phyloP scores from a whole-genome alignment of 2,113 vertebrate genomes.

The Oenanthe melanoleuca region DNA sequence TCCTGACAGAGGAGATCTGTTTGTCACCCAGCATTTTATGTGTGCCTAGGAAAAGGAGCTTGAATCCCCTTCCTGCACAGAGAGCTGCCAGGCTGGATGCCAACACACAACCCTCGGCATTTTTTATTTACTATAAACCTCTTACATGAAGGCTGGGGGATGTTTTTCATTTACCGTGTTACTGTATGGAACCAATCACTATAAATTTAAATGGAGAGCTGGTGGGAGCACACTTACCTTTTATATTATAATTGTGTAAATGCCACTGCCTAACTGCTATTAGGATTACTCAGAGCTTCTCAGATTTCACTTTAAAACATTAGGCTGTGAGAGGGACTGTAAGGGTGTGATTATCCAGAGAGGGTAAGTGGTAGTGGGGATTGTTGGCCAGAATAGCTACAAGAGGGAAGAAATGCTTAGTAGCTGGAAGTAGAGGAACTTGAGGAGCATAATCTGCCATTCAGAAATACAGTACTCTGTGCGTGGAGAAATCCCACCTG shows the following conservation, averaged over 20 bases:
- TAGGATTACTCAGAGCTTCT: conserved; percentile 63
- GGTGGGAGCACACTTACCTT: conserved; percentile 57
- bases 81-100: conserved; percentile 16
- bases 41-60: not conserved
- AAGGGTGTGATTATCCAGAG: conserved; percentile 65
- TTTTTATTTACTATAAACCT: conserved; percentile 43
- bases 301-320: conserved; percentile 57
- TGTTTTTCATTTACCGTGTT: conserved; percentile 33
- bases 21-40: conserved; percentile 33
- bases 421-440: not conserved
- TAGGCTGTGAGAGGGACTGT: conserved; percentile 47
- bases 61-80: not conserved
- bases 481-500: not conserved
- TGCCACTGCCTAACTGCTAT: conserved; percentile 8
- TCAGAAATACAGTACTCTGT: not conserved
- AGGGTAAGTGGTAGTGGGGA: conserved; percentile 10
- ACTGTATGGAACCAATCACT: conserved; percentile 45
- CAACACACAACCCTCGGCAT: not conserved
- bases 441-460: not conserved
- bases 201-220: conserved; percentile 54
- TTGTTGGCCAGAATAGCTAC: not conserved
- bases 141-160: conserved; percentile 4
- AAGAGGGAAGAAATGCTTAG: not conserved
- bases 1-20: not conserved
- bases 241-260: conserved; percentile 40